phyloP scores from a whole-genome alignment of 2,113 vertebrate genomes.

The Seriola dumerili region DNA sequence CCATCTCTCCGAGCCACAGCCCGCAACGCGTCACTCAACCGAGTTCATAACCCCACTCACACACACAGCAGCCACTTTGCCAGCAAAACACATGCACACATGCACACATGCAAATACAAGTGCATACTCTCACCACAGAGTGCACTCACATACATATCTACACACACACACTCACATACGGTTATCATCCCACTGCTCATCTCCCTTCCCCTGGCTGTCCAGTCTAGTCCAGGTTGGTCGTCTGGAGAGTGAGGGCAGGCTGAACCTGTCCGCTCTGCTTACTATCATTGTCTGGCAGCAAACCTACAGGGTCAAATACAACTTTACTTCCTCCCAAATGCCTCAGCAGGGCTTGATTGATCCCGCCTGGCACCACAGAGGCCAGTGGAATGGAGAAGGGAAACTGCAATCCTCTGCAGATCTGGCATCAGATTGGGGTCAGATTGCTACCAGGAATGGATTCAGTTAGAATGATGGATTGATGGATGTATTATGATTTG shows the following conservation, averaged over 20 bases:
- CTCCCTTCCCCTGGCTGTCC: constrained; percentile 72
- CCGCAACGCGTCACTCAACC: constrained; percentile 18
- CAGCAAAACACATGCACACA: constrained; percentile 36
- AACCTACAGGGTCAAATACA: constrained; percentile 73
- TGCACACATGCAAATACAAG: constrained; percentile 38
- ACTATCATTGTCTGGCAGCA: constrained; percentile 74
- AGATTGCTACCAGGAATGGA: constrained; percentile 40
- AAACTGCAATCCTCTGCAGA: constrained; percentile 63
- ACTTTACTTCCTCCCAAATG: constrained; percentile 67
- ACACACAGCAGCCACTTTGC: constrained; percentile 35
- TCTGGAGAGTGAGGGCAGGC: constrained; percentile 75
- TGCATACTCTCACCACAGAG: constrained; percentile 5
- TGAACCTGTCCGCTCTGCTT: constrained; percentile 74
- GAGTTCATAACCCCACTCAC: constrained; percentile 26
- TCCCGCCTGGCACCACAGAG: constrained; percentile 63
- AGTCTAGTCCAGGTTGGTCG: constrained; percentile 68
- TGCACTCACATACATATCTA: not conserved
- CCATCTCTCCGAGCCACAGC: constrained; percentile 11
- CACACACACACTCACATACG: not conserved
- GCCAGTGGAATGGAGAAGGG: constrained; percentile 46
- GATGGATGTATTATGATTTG: constrained; percentile 47
- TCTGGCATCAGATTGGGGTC: constrained; percentile 53
- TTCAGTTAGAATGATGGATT: constrained; percentile 20
- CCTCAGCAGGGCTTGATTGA: constrained; percentile 68
- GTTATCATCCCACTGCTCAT: constrained; percentile 63